Conservation (phyloP, 2,113 vertebrate genomes). For the Myotis yumanensis region DNA sequence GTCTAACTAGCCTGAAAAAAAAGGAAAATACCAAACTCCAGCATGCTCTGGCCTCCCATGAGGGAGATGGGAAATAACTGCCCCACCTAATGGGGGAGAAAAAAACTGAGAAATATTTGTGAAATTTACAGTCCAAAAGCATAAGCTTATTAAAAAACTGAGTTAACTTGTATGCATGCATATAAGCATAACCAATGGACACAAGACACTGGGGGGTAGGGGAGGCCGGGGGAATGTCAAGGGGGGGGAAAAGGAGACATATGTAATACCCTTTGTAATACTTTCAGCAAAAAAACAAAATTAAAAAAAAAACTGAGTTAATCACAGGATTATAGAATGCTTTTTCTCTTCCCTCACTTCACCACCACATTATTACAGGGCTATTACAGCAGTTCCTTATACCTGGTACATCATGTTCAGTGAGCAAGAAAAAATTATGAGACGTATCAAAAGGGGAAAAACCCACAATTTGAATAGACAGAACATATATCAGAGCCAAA, state of each 20-base stretch:
- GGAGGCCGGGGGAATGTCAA: too few species aligned
- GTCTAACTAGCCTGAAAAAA: neutral
- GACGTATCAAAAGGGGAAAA: neutral
- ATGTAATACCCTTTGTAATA: too few species aligned
- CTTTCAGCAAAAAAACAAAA: too few species aligned
- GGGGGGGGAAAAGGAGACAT: too few species aligned
- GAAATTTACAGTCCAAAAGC: neutral
- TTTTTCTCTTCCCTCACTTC: neutral
- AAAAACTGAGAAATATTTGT: neutral
- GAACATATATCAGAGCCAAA: neutral
- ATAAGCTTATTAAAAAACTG: neutral
- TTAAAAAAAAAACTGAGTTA: neutral
- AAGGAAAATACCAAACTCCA: neutral
- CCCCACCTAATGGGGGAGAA: neutral
- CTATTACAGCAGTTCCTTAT: neutral
- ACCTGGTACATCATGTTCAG: neutral
- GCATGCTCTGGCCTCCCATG: neutral
- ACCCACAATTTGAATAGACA: neutral
- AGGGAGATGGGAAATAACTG: neutral
- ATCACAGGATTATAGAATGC: neutral
- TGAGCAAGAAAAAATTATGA: neutral
- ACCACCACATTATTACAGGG: neutral
- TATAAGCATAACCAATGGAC: too few species aligned
- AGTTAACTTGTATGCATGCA: neutral
- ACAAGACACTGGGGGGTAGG: too few species aligned